Base-by-base conservation (phyloP, 2,797 vertebrate species). In the Sebastes baramenuke region DNA sequence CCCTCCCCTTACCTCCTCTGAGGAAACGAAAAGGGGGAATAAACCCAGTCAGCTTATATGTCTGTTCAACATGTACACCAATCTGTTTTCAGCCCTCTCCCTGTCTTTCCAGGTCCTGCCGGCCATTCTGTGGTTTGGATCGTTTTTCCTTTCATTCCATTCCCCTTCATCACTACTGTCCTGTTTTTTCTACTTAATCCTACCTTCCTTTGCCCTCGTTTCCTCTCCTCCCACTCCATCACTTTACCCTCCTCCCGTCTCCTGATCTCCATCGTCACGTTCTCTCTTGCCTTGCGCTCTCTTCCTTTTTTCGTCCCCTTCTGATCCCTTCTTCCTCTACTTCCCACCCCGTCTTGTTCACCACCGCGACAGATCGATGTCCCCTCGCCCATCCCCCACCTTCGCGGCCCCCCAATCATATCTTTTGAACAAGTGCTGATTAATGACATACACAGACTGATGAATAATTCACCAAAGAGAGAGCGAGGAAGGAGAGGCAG, bases 381-480 rank as follows among this genome's bases (percentile, higher is more conserved):
- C 71, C 77, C 61, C 61, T 58, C 59, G 9, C 49, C 82, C 80
- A 18, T 27, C 79, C 85, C 79, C 66, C 84, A 66, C 83, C 78
- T 75, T 38, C 27, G 24, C 64, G 4, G 30, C 38, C 89, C 80
- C 87, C 85, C 90, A 88, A 93, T 94, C 91, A 94, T 93, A 93
- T 94, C 93, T 94, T 93, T 93, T 93, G 93, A 95, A 93, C 92
- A 94, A 95, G 92, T 92, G 90, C 94, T 95, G 94, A 95, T 96
- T 95, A 96, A 95, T 93, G 94, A 95, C 94, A 94, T 93, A 94
- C 93, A 95, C 91, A 94, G 93, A 91, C 91, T 88, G 89, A 93
- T 96, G 93, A 96, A 96, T 96, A 92, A 96, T 96, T 96, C 94
- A 96, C 85, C 76, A 90, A 82, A 85, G 83, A 70, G 79, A 56